Evolutionary conservation across 2,113 vertebrate genomes (phyloP).

Genomic region (Lontra canadensis): DNA sequence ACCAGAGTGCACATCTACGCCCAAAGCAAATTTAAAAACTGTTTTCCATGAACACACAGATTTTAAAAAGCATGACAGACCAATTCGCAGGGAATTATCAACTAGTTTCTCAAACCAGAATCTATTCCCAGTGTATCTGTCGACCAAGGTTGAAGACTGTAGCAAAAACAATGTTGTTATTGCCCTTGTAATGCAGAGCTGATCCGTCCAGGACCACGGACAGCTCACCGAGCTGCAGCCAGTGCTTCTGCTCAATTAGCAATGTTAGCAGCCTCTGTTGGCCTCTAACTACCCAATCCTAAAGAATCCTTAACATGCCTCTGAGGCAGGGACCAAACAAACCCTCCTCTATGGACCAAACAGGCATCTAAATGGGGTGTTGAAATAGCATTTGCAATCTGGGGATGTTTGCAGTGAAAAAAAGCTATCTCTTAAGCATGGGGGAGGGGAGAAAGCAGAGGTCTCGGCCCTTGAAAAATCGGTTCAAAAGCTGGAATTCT

Average conservation of each 20-base stretch:
- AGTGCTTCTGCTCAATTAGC: not conserved
- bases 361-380: not conserved
- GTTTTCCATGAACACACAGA: constrained; percentile 58
- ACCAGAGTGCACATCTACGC: not conserved
- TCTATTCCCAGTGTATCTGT: constrained; percentile 59
- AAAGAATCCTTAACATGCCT: not conserved
- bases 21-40: constrained; percentile 56
- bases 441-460: not conserved
- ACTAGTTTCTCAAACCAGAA: constrained; percentile 26
- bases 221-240: accelerated
- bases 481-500: not conserved
- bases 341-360: not conserved
- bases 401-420: not conserved
- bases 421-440: not conserved
- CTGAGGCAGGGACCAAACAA: not conserved
- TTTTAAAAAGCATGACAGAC: constrained; percentile 51
- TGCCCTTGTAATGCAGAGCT: not conserved
- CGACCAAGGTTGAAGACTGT: not conserved
- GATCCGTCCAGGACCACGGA: constrained; percentile 33
- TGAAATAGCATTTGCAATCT: constrained; percentile 5
- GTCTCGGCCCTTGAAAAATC: not conserved
- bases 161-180: constrained; percentile 33
- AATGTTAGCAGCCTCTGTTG: not conserved
- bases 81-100: constrained; percentile 68
- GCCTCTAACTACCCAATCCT: not conserved